Percentiles rank a stretch among this genome's conserved stretches.
Conservation (phyloP, 2,113 vertebrate genomes). For the Chionis minor region DNA sequence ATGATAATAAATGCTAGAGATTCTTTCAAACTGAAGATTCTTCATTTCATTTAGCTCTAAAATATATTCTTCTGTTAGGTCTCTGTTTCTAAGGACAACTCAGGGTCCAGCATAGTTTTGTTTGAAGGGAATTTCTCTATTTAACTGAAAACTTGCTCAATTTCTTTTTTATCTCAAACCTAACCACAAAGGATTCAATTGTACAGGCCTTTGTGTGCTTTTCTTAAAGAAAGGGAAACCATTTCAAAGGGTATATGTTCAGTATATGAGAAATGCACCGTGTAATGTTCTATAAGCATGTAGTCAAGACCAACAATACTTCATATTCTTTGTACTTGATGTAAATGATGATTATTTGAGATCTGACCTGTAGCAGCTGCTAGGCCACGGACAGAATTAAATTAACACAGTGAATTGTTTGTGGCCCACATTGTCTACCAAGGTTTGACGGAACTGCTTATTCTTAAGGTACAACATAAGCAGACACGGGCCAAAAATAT, state of each 20-base stretch:
- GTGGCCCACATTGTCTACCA: not conserved
- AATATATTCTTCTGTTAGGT: not conserved
- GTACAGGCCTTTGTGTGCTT: not conserved
- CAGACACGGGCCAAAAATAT: not conserved
- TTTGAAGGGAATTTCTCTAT: not conserved
- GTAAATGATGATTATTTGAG: constrained; percentile 3
- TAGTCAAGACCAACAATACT: not conserved
- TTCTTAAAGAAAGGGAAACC: not conserved
- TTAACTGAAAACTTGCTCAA: not conserved
- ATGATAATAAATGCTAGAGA: not conserved
- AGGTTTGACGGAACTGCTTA: not conserved
- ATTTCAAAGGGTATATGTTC: not conserved
- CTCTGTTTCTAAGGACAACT: not conserved
- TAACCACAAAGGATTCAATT: not conserved
- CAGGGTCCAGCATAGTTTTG: not conserved
- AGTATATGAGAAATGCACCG: not conserved
- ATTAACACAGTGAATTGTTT: not conserved
- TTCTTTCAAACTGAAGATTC: not conserved
- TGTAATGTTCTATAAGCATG: not conserved
- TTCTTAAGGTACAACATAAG: not conserved
- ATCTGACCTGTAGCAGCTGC: not conserved
- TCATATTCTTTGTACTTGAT: not conserved
- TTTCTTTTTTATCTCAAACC: not conserved
- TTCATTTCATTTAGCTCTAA: not conserved
- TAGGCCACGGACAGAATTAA: not conserved